Evolutionary conservation across 1,140 invertebrate genomes (phyloP).

Genomic region (Pseudomyrmex dendroicus): DNA sequence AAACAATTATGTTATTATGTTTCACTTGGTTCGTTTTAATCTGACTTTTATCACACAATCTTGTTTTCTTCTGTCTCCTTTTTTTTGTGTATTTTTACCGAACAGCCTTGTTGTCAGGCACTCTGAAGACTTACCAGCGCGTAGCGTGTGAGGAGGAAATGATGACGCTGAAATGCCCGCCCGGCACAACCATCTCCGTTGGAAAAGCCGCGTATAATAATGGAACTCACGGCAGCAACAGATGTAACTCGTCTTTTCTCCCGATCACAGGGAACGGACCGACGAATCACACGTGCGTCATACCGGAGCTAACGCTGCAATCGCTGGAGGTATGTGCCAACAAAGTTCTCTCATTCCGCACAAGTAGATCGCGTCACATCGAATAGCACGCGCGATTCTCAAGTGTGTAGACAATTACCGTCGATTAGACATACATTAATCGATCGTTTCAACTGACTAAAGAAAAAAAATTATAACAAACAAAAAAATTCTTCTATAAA

Average conservation of each 20-base stretch:
- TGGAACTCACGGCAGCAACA: conserved; percentile 81
- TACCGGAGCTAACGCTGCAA: conserved; percentile 85
- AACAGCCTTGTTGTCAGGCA: conserved; percentile 94
- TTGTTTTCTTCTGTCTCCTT: conserved; percentile 9
- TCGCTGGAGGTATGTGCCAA: conserved; percentile 86
- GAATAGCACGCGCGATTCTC: background rate
- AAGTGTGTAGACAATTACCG: conserved; percentile 15
- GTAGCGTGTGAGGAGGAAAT: conserved; percentile 94
- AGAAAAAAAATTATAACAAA: background rate
- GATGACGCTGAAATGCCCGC: conserved; percentile 93
- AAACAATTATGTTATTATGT: background rate
- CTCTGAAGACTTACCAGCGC: conserved; percentile 94
- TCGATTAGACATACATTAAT: too few relatives aligned
- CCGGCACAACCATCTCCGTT: conserved; percentile 94
- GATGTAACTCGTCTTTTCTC: conserved; percentile 80
- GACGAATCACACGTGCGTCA: conserved; percentile 73
- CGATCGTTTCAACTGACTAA: background rate
- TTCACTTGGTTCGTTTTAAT: background rate
- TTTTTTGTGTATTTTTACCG: conserved; percentile 14
- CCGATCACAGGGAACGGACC: conserved; percentile 71
- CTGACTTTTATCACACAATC: background rate
- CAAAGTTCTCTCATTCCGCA: conserved; percentile 19
- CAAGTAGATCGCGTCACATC: background rate
- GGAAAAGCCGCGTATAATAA: conserved; percentile 91
- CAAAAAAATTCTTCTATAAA: too few relatives aligned